Percentiles rank a stretch among this genome's conserved stretches.
Conservation (phyloP, 2,888 invertebrate species). For the Apoderus coryli region DNA sequence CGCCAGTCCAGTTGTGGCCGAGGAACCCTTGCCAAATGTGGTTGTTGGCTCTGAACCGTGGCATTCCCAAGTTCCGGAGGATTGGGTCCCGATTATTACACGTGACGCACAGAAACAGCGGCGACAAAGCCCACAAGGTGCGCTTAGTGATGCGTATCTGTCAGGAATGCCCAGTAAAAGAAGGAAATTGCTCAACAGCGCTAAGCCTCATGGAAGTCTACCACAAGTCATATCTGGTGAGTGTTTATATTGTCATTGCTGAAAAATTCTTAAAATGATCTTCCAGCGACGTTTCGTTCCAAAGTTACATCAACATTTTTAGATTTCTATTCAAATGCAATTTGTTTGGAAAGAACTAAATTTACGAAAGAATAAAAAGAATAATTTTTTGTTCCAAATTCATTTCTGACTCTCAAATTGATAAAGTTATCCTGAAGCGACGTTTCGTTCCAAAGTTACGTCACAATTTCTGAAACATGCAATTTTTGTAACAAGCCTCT, state of each 20-base stretch:
- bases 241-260: constrained; percentile 4
- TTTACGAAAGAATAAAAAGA: too few species aligned
- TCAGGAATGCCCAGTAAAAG: constrained; percentile 82
- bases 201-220: constrained; percentile 31
- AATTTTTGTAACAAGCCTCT: too few species aligned
- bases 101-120: constrained; percentile 64
- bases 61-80: constrained; percentile 49
- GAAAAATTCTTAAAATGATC: constrained; percentile 1
- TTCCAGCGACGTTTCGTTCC: too few species aligned
- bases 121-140: constrained; percentile 38
- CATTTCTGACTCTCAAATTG: too few species aligned
- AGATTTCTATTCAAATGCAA: too few species aligned
- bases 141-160: constrained; percentile 82
- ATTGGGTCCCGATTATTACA: constrained; percentile 81
- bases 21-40: constrained; percentile 36
- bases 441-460: too few species aligned
- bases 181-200: constrained; percentile 50
- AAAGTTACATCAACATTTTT: too few species aligned
- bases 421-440: too few species aligned
- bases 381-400: too few species aligned
- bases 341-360: too few species aligned
- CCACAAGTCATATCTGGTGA: constrained; percentile 32
- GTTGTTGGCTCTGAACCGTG: constrained; percentile 42
- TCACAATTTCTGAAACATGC: too few species aligned
- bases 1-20: constrained; percentile 21